Base-by-base conservation (phyloP, 92 coral and sea anemone genomes). In the Diadumene lineata region DNA sequence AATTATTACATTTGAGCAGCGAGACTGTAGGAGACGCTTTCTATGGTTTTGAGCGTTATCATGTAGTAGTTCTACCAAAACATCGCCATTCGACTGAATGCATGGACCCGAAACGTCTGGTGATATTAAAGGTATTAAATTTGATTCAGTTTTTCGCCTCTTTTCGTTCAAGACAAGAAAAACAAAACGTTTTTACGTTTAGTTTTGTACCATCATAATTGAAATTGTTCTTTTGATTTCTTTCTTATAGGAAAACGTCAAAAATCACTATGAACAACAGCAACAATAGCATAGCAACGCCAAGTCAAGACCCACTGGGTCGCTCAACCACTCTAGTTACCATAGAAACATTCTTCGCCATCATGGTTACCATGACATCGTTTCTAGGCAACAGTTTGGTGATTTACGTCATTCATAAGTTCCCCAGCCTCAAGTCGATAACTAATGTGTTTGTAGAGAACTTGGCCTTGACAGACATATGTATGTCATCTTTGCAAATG, bases 381-480 rank as follows among this genome's bases (percentile, higher is more conserved):
- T 43, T 75, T 21, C 69, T 82, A 11, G 91, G 84, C 56, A 86
- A 86, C 60, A 19, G 53, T 21, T 48, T 64, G 64, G 81, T 87
- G 0, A 73, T 82, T 50, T 87, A 82, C 74, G 85, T 84, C 56
- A 50, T 87, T 17, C 69, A 82, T 72, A 87, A 51, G 50, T 84
- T 81, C 60, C 16, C 84, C 23, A 58, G 82, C 34, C 84, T 82
- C 56, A 48, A 68, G 50, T 82, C 73, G 1, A 72, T 82, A 1
- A 87, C 84, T 0, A 82, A 73, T 58, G 69, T 73, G 31, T 87
- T 87, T 46, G 77, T 87, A 16, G 83, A 82, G 55, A 87, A 74
- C 53, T 67, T 87, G 38, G 91, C 87, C 7, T 70, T 82, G 87
- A 82, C 91, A 13, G 91, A 87, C 55, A 61, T 75, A 2, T 66